Percentiles rank a stretch among this genome's conserved stretches.
phyloP scores from a whole-genome alignment of 2,888 invertebrate genomes.

The Lycophotia porphyrea region DNA sequence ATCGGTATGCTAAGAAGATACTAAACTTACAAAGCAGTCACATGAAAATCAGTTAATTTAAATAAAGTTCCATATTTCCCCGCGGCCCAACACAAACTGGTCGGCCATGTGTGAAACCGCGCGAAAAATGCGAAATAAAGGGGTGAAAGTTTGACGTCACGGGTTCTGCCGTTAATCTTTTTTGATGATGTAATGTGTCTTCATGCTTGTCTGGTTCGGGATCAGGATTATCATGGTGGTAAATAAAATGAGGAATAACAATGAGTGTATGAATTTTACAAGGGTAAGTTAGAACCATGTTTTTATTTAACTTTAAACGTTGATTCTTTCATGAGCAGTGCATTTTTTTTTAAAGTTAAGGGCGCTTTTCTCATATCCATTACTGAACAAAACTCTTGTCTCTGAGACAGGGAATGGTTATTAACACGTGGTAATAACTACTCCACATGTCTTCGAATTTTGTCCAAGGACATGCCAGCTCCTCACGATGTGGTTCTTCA shows the following conservation, averaged over 20 bases:
- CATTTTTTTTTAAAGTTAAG: no score
- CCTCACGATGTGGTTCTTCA: not conserved
- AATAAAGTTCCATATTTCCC: not conserved
- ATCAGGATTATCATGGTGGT: conserved; percentile 58
- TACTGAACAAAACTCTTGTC: not conserved
- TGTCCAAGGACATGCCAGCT: not conserved
- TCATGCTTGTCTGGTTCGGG: conserved; percentile 63
- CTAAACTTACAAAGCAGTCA: not conserved
- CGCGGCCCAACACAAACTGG: not conserved
- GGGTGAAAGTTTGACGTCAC: conserved; percentile 61
- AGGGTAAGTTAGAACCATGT: not conserved
- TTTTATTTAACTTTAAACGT: not conserved
- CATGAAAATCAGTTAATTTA: conserved; percentile 3
- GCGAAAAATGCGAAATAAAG: conserved; percentile 65
- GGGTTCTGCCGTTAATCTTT: conserved; percentile 65
- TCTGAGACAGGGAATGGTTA: not conserved
- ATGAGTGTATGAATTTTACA: conserved; percentile 16
- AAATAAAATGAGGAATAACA: conserved; percentile 51
- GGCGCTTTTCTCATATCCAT: no score
- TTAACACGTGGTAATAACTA: no score
- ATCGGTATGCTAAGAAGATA: not conserved
- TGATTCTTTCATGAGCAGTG: not conserved
- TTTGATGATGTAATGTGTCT: conserved; percentile 68
- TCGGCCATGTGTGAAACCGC: conserved; percentile 32
- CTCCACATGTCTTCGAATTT: not conserved